A percentile compares a stretch with the other conserved stretches of the same genome.
Evolutionary conservation across 2,113 vertebrate species (phyloP).

Genomic region (Lophotis ruficrista): DNA sequence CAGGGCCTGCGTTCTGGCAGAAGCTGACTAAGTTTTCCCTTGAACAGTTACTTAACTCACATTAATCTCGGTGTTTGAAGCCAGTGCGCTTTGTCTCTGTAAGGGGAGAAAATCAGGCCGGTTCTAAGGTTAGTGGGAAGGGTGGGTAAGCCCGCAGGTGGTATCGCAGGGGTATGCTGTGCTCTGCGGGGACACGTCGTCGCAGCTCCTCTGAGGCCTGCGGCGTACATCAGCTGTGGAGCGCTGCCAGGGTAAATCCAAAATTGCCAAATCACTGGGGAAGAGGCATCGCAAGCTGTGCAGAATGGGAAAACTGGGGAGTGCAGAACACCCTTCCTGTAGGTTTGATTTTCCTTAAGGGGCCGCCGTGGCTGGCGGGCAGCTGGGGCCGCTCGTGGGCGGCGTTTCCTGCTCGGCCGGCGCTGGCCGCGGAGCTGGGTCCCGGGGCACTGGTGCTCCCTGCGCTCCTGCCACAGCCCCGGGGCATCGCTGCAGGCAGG

Average conservation of each 20-base stretch:
- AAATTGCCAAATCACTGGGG: background rate
- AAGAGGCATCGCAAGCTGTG: background rate
- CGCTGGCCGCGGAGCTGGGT: rapidly evolving
- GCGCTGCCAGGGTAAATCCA: background rate
- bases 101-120: rapidly evolving
- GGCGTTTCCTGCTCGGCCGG: rapidly evolving
- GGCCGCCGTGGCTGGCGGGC: background rate
- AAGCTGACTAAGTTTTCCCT: background rate
- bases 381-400: background rate
- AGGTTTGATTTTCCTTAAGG: background rate
- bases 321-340: background rate
- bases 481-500: rapidly evolving
- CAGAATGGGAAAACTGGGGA: background rate
- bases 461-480: rapidly evolving
- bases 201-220: rapidly evolving
- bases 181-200: background rate
- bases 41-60: background rate
- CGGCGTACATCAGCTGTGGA: rapidly evolving
- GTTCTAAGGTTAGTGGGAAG: rapidly evolving
- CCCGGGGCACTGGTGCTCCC: background rate
- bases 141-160: rapidly evolving
- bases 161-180: background rate
- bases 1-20: background rate
- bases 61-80: too few relatives aligned
- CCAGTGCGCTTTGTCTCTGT: rapidly evolving